Conservation (phyloP, 2,113 vertebrate genomes). For the Carollia perspicillata region DNA sequence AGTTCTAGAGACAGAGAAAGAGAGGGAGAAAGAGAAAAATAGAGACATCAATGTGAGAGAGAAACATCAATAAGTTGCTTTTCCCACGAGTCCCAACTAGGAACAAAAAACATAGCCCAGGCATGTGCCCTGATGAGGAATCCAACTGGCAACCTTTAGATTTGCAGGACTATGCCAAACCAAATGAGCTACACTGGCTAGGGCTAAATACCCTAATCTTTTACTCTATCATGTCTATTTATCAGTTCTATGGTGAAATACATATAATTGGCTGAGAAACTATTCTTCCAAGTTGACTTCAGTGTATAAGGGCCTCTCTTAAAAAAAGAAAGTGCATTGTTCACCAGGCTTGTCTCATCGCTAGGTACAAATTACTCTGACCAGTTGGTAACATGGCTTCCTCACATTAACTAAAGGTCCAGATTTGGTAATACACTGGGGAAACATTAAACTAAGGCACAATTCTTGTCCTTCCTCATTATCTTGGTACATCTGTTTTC, state of each 20-base stretch:
- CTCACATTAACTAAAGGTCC: background rate
- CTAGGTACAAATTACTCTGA: background rate
- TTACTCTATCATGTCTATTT: background rate
- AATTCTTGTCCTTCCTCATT: background rate
- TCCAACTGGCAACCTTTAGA: too few relatives aligned
- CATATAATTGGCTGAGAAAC: background rate
- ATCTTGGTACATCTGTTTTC: background rate
- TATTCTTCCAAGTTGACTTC: background rate
- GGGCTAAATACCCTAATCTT: background rate
- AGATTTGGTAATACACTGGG: background rate
- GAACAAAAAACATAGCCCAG: too few relatives aligned
- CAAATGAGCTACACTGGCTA: too few relatives aligned
- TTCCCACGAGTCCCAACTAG: too few relatives aligned
- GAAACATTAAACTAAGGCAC: fast-evolving
- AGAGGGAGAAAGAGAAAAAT: too few relatives aligned
- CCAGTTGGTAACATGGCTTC: fast-evolving
- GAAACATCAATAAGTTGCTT: too few relatives aligned
- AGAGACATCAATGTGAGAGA: too few relatives aligned
- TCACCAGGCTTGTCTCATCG: background rate
- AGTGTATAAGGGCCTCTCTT: background rate
- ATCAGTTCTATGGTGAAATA: slow-evolving; percentile 22
- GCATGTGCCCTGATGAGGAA: too few relatives aligned
- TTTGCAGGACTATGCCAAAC: too few relatives aligned
- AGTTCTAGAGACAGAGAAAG: too few relatives aligned
- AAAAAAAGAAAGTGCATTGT: background rate